Evolutionary conservation across 1,140 invertebrate genomes (phyloP), one percentile per base, ranked within the genome.

Genomic region (Oedothorax gibbosus): DNA sequence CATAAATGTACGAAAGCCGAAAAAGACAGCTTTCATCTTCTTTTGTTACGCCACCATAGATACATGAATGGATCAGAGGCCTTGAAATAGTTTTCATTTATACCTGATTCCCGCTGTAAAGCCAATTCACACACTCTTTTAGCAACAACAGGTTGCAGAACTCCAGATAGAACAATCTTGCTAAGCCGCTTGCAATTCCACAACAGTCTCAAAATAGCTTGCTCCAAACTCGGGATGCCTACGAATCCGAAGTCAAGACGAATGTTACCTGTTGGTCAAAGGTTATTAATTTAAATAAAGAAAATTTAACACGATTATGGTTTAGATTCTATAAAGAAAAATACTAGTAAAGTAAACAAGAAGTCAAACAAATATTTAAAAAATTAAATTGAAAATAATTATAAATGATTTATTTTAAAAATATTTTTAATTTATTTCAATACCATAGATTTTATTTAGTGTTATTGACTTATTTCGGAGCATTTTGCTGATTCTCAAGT

Each of bases 221-320:
- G 4, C 11, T 69, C 77, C 7, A 79, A 9, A 10, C 57, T 18
- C 21, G 51, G 50, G 53, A 79, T 56, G 0, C 35, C 35, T 7
- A 79, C 57, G 51, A 79, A 79, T 5, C 77, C 77, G 2, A 79
- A 79, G 8, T 79, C 77, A 10, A 79, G 53, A 7, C 12, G 50
- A 18, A 79, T 66, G 15, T 15, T 14, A 35, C 54, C 72, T 75
- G 7, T 51, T 35, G 21, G 12, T 60, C 9, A 60, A 60, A 5
- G 3, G 4, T 60, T 60, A 60, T 60, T 60, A 35, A 35, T 35
- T 35, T 35, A 35, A 35, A 1, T 35, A 35, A 5, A 35, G 5
- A 35, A 35, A 35, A 35, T 2, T 35, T 35, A 60, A 60, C 9
- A 60, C 12, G 12, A 60, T 0, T 60, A 7, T 60, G n/a, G 12